phyloP scores from a whole-genome alignment of 1,140 invertebrate genomes.

The Macrocentrus cingulum region DNA sequence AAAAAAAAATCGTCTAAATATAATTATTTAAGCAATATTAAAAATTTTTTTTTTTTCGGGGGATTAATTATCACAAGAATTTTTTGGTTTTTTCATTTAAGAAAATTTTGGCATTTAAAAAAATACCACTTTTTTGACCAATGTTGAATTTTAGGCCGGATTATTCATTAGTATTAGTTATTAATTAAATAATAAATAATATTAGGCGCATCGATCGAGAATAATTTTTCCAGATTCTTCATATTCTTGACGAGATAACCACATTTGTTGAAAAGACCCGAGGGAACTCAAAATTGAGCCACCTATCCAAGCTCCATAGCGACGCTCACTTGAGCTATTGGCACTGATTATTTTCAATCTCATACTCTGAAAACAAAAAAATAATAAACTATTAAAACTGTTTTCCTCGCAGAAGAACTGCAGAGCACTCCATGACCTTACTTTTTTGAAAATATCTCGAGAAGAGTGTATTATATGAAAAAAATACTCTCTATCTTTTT shows the following conservation, averaged over 20 bases:
- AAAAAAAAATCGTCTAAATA: not conserved
- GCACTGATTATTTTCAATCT: constrained; percentile 84
- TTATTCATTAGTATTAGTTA: not conserved
- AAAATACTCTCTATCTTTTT: no score
- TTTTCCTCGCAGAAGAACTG: no score
- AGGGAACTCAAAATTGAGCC: constrained; percentile 94
- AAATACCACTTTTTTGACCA: no score
- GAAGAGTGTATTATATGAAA: no score
- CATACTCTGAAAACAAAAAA: constrained; percentile 67
- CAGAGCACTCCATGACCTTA: no score
- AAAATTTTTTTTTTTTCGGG: not conserved
- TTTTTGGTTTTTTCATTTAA: no score
- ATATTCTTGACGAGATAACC: constrained; percentile 96
- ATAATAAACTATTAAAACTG: constrained; percentile 4
- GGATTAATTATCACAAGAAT: no score
- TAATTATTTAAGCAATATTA: not conserved
- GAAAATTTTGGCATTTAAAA: no score
- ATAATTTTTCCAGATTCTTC: constrained; percentile 91
- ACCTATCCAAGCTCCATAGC: constrained; percentile 95
- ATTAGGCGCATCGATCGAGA: constrained; percentile 70
- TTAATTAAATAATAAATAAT: no score
- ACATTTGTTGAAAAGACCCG: constrained; percentile 97
- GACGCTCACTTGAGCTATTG: constrained; percentile 78
- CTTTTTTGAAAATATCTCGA: no score
- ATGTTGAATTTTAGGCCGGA: not conserved